phyloP scores from a whole-genome alignment of 2,888 invertebrate genomes.

The Cheiracanthium punctorium region DNA sequence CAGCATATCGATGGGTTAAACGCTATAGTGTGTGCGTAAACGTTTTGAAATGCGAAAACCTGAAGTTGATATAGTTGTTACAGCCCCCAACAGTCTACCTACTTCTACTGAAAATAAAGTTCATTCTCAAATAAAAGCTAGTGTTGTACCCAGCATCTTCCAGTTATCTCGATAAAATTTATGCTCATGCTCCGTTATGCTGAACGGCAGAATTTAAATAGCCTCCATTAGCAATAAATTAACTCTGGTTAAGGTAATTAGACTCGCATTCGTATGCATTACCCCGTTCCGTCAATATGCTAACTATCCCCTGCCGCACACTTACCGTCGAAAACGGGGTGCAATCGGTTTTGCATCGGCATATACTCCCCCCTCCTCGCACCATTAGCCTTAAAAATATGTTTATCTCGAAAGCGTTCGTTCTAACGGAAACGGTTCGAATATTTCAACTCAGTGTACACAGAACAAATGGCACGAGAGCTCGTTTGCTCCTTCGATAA shows the following conservation, averaged over 20 bases:
- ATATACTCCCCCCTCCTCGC: slow-evolving; percentile 8
- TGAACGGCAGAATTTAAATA: not conserved
- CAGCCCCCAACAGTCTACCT: too few relatives aligned
- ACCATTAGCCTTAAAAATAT: slow-evolving; percentile 57
- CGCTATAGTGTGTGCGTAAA: too few relatives aligned
- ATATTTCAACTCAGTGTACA: slow-evolving; percentile 44
- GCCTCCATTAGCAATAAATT: not conserved
- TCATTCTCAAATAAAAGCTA: too few relatives aligned
- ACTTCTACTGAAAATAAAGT: too few relatives aligned
- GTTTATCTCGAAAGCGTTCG: slow-evolving; percentile 52
- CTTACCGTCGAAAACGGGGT: not conserved
- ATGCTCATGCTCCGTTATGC: not conserved
- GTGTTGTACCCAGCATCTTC: too few relatives aligned
- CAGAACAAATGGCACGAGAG: slow-evolving; percentile 27
- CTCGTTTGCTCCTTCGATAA: slow-evolving; percentile 52
- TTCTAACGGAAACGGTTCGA: slow-evolving; percentile 52
- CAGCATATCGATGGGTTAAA: too few relatives aligned
- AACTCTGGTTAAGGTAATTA: not conserved
- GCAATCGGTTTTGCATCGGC: slow-evolving; percentile 18
- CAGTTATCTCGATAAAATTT: too few relatives aligned
- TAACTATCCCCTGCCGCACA: slow-evolving; percentile 27
- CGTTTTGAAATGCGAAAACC: too few relatives aligned
- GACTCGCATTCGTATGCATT: not conserved
- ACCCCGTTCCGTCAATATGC: slow-evolving; percentile 20
- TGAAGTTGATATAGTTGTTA: too few relatives aligned